Percentiles rank a stretch among this genome's conserved stretches.
These are phyloP conservation scores for Chloroclystis v-ata DNA, from an alignment of 2,888 invertebrate species.

Conservation along the genomic window DNA sequence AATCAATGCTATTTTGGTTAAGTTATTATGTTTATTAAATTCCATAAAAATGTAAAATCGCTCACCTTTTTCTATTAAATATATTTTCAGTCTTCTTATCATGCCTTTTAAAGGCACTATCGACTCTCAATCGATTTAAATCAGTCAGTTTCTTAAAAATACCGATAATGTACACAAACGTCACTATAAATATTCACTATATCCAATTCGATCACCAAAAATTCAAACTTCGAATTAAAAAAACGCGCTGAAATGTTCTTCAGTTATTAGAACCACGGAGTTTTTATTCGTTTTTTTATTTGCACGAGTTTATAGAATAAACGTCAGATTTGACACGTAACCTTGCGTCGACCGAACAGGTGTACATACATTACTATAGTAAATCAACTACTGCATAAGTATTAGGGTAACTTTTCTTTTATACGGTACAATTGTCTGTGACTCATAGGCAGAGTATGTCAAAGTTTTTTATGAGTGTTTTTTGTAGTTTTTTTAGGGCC, in stretches of 20 bases:
- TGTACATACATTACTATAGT: constrained; percentile 3
- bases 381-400: constrained; percentile 18
- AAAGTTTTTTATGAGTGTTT: constrained; percentile 20
- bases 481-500: neutral
- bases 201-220: no score
- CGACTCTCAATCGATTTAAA: constrained; percentile 1
- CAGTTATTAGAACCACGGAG: no score
- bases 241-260: no score
- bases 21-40: no score
- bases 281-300: neutral
- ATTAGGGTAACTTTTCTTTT: constrained; percentile 35
- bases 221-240: no score
- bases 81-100: constrained; percentile 12
- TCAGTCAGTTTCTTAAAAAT: neutral
- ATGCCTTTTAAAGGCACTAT: constrained; percentile 8
- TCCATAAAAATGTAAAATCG: neutral
- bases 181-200: no score
- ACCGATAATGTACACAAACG: neutral
- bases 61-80: constrained; percentile 17
- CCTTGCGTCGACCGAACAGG: neutral
- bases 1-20: no score
- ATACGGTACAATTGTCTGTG: constrained; percentile 24
- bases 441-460: constrained; percentile 25
- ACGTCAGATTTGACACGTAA: neutral
- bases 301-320: neutral